phyloP scores from a whole-genome alignment of 2,888 invertebrate species.

The Sinopyrophorus schimmeli region DNA sequence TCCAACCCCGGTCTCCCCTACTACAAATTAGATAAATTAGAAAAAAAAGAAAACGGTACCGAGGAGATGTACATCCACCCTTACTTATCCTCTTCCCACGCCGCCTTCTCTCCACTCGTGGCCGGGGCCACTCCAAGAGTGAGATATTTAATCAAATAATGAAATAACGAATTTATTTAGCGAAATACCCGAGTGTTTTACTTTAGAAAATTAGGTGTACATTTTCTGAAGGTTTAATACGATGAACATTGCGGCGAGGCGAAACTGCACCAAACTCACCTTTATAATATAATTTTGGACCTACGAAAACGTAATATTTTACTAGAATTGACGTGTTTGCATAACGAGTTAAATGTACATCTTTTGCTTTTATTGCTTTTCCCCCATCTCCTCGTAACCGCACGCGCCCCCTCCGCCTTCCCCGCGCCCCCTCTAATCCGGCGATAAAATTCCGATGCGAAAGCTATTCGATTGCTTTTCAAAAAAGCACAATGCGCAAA shows the following conservation, averaged over 20 bases:
- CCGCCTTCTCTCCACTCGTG: no score
- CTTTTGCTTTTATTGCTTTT: neutral
- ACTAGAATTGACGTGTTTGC: slow-evolving; percentile 17
- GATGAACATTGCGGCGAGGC: neutral
- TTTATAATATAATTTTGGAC: slow-evolving; percentile 20
- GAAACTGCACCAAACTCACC: slow-evolving; percentile 26
- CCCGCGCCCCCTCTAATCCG: no score
- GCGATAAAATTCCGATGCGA: no score
- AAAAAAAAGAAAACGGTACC: no score
- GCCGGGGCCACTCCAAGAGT: no score
- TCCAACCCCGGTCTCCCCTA: no score
- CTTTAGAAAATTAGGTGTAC: slow-evolving; percentile 22
- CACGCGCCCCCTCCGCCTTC: no score
- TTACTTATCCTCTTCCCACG: no score
- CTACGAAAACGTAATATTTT: slow-evolving; percentile 21
- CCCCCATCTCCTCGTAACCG: no score
- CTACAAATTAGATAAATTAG: no score
- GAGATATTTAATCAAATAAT: slow-evolving; percentile 26
- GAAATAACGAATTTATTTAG: slow-evolving; percentile 29
- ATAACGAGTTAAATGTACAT: slow-evolving; percentile 4
- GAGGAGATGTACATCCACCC: no score
- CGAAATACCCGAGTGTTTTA: slow-evolving; percentile 23
- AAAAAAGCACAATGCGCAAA: slow-evolving; percentile 6
- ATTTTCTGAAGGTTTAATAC: slow-evolving; percentile 20
- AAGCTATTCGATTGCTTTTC: no score